Conservation (phyloP, 1,140 invertebrate species). For the Drosophila jambulina region DNA sequence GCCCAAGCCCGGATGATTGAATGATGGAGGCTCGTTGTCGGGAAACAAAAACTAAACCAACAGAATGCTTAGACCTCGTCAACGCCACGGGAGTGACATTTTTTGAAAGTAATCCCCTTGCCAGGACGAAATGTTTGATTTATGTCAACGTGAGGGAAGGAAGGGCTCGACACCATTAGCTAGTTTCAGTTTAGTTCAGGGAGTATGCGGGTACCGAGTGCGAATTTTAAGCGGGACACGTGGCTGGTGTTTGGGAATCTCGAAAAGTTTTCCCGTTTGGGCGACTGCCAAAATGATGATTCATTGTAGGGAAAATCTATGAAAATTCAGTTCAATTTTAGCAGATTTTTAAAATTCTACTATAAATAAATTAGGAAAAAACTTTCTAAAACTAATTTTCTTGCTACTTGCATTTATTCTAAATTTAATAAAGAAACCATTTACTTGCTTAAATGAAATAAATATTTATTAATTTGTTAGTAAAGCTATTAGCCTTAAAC, state of each 20-base stretch:
- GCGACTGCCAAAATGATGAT: background rate
- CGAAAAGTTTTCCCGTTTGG: background rate
- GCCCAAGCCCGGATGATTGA: slow-evolving; percentile 60
- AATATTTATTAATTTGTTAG: background rate
- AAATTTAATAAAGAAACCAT: background rate
- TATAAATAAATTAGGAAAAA: background rate
- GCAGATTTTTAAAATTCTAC: background rate
- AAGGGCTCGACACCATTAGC: slow-evolving; percentile 24
- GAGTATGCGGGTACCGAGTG: slow-evolving; percentile 17
- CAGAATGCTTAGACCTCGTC: slow-evolving; percentile 61
- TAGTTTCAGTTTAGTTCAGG: slow-evolving; percentile 4
- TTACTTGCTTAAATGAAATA: background rate
- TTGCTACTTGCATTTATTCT: no score
- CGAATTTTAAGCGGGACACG: background rate
- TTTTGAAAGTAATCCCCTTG: slow-evolving; percentile 67
- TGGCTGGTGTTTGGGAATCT: slow-evolving; percentile 2
- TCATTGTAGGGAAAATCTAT: background rate
- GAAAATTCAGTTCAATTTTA: background rate
- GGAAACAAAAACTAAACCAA: slow-evolving; percentile 63
- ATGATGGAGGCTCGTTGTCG: slow-evolving; percentile 41
- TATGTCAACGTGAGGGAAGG: slow-evolving; percentile 61
- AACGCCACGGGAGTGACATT: slow-evolving; percentile 49
- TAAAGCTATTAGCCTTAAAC: background rate
- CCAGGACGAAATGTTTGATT: slow-evolving; percentile 68
- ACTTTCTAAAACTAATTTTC: background rate